phyloP scores from a whole-genome alignment of 1,140 invertebrate genomes.

The Solen grandis region DNA sequence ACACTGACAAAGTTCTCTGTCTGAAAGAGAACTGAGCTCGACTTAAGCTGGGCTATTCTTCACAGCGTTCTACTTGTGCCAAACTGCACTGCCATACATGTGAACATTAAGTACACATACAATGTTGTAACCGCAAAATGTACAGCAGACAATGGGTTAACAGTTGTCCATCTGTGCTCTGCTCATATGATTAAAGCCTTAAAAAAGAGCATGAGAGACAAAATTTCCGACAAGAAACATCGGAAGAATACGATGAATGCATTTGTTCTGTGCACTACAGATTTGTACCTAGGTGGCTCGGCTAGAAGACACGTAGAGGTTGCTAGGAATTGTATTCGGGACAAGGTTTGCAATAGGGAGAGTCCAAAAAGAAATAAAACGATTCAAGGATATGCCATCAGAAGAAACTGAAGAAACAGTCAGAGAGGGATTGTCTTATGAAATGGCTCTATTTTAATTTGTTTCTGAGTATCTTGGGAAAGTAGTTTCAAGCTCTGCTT shows the following conservation, averaged over 20 bases:
- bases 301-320: neutral
- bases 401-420: too few relatives aligned
- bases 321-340: neutral
- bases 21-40: neutral
- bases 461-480: too few relatives aligned
- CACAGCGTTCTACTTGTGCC: constrained; percentile 7
- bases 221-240: neutral
- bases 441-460: too few relatives aligned
- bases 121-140: neutral
- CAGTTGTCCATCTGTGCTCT: neutral
- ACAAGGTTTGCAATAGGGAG: neutral
- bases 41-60: constrained; percentile 11
- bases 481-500: too few relatives aligned
- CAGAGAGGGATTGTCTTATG: too few relatives aligned
- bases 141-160: neutral
- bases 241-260: constrained; percentile 3
- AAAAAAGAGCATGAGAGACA: neutral
- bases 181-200: constrained; percentile 13
- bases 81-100: constrained; percentile 7
- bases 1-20: neutral
- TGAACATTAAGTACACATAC: constrained; percentile 5
- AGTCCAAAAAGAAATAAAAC: neutral
- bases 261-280: constrained; percentile 6
- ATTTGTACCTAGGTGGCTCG: neutral
- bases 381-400: constrained; percentile 16